phyloP scores from a whole-genome alignment of 2,888 invertebrate species.

The Balanococcus diminutus region DNA sequence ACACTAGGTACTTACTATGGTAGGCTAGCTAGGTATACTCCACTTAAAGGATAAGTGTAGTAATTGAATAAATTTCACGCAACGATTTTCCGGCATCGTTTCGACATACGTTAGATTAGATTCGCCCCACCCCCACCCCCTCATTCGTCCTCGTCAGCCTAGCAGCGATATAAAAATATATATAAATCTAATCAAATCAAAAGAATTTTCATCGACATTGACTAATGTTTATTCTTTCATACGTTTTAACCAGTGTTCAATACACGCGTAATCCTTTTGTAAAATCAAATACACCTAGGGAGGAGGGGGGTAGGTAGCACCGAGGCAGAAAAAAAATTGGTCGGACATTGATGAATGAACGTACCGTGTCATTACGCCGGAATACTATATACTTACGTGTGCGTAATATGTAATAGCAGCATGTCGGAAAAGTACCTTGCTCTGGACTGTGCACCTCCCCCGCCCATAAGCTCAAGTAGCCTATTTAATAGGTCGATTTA shows the following conservation, averaged over 20 bases:
- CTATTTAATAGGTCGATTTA: neutral
- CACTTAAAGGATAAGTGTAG: neutral
- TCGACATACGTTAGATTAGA: neutral
- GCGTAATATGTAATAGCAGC: neutral
- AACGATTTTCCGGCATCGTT: neutral
- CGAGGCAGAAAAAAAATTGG: neutral
- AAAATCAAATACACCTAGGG: neutral
- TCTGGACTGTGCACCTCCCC: neutral
- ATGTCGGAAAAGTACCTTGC: neutral
- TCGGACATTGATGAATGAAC: conserved; percentile 27
- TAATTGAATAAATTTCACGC: conserved; percentile 26
- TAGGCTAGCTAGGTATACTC: neutral
- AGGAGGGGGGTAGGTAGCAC: neutral
- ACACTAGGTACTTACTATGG: too few relatives aligned
- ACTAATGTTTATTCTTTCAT: conserved; percentile 32
- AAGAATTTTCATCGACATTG: conserved; percentile 23
- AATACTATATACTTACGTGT: neutral
- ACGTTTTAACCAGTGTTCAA: conserved; percentile 5
- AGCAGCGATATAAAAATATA: neutral
- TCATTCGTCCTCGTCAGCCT: too few relatives aligned
- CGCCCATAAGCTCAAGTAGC: neutral
- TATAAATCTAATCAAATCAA: neutral
- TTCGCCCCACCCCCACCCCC: neutral
- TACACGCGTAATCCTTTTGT: conserved; percentile 3
- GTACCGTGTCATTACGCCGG: neutral